Evolutionary conservation across 2,888 invertebrate species (phyloP), one percentile per base, ranked within the genome.

Genomic region (Heteromyza rotundicornis): DNA sequence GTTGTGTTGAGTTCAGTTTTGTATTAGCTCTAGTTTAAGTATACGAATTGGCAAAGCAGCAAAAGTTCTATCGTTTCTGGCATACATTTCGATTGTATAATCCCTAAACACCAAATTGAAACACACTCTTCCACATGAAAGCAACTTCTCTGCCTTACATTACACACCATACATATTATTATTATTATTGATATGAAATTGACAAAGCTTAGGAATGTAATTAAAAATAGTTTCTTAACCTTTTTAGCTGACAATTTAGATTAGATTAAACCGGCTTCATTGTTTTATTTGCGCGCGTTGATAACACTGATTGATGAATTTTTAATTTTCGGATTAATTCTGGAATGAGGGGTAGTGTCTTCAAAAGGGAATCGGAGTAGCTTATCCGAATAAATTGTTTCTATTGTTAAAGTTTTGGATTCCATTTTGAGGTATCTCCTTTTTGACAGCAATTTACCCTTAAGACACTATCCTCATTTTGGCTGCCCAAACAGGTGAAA

Each of bases 141-240:
- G 62, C 60, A 64, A 65, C 58, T 63, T 54, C 64, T 64, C 60
- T 67, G 67, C 67, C 65, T 67, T 58, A 58, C 40, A 40, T n/a
- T n/a, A n/a, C 51, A 51, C 17, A 22, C 14, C 44, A 44, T 40
- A 7, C 14, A 16, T 35, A 47, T 19, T 17, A 54, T 19, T 10
- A 20, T 24, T 12, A n/a, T 10, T 53, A 1, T 19, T 54, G 10
- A 35, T 36, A 36, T 35, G 32, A 36, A 20, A 47, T 12, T 49
- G 20, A 19, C 36, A n/a, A 1, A 14, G 17, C 22, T 54, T 54
- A 19, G 17, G 7, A 40, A 40, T 54, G 2, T 12, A 27, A 50
- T 19, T 19, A 52, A 24, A 52, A 24, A 51, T 22, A 23, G 7
- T n/a, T n/a, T n/a, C n/a, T n/a, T n/a, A 17, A 51, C 14, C 5